Evolutionary conservation across 2,113 vertebrate species (phyloP).

Genomic region (Urocynchramus pylzowi): DNA sequence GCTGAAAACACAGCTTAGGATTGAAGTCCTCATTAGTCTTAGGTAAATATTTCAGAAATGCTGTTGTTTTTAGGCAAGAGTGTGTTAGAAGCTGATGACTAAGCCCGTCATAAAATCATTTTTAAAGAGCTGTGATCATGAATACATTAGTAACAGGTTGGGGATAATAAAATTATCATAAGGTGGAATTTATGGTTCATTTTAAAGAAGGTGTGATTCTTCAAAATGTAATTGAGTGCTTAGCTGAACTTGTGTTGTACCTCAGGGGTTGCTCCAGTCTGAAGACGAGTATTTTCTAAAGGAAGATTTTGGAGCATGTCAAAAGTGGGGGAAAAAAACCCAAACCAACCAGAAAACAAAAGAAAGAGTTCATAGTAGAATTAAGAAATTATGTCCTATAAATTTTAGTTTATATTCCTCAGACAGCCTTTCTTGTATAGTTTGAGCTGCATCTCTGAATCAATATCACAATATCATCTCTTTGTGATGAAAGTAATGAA

Average conservation of each 20-base stretch:
- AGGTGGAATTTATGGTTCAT: neutral
- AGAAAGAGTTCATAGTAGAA: neutral
- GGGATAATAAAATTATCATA: slow-evolving; percentile 25
- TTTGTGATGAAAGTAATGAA: neutral
- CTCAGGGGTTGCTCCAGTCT: neutral
- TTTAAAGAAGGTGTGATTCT: neutral
- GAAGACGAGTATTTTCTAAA: neutral
- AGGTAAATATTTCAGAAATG: neutral
- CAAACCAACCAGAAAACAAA: neutral
- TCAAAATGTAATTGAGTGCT: neutral
- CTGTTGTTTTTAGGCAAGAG: neutral
- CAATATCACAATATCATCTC: neutral
- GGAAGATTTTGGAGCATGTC: neutral
- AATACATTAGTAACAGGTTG: slow-evolving; percentile 7
- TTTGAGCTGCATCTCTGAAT: neutral
- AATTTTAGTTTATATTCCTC: neutral
- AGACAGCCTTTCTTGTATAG: neutral
- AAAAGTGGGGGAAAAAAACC: accelerated
- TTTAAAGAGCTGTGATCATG: slow-evolving; percentile 11
- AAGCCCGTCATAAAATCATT: neutral
- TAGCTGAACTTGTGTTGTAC: neutral
- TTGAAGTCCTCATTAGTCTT: neutral
- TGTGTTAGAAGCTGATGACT: neutral
- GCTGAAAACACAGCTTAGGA: neutral
- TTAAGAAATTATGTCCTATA: neutral